Evolutionary conservation across 2,797 vertebrate species (phyloP).

Genomic region (Crocodylus rhombifer): DNA sequence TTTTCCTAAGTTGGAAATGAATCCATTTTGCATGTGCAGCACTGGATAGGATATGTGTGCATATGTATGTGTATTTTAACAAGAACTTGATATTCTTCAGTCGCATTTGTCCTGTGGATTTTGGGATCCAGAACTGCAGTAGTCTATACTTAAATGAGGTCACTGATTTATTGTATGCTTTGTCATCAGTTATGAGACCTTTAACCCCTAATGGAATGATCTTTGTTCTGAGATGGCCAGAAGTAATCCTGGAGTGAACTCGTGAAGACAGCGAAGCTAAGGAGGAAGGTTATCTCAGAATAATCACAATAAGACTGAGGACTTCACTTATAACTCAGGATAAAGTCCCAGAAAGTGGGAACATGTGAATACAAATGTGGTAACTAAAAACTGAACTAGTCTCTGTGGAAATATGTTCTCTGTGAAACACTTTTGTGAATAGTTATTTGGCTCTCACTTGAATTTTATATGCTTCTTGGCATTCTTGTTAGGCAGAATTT

Average conservation of each 20-base stretch:
- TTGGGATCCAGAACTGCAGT: neutral
- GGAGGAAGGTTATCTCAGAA: neutral
- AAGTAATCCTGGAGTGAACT: neutral
- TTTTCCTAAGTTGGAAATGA: neutral
- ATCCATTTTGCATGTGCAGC: neutral
- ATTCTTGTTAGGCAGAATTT: neutral
- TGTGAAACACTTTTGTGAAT: fast-evolving
- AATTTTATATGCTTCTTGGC: neutral
- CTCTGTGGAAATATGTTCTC: neutral
- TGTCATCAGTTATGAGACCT: neutral
- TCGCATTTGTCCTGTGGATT: neutral
- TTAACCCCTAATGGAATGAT: neutral
- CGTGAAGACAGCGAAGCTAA: neutral
- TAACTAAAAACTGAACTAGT: neutral
- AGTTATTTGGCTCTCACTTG: neutral
- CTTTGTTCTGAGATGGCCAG: no score
- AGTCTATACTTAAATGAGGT: neutral
- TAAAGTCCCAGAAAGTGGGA: neutral
- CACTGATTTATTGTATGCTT: neutral
- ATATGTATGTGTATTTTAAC: no score
- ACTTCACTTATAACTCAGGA: no score
- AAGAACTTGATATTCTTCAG: neutral
- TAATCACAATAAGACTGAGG: neutral
- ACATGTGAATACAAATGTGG: neutral
- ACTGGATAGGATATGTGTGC: neutral